Percentiles rank a stretch among this genome's conserved stretches.
Conservation (phyloP, 2,113 vertebrate species). For the Rhombomys opimus region DNA sequence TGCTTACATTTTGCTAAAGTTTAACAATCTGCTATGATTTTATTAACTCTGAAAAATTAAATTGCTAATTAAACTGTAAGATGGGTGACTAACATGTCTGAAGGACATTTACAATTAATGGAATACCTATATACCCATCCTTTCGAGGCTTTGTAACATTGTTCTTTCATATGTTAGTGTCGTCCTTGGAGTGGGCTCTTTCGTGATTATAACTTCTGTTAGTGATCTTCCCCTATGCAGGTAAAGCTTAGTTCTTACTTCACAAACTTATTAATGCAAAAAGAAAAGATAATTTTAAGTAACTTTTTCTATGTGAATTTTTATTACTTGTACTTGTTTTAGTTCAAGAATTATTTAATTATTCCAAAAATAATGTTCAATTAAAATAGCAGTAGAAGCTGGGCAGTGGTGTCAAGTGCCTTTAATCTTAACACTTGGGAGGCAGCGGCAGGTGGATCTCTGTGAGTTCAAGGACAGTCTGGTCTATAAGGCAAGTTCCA, state of each 20-base stretch:
- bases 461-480: too few relatives aligned
- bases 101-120: not conserved
- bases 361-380: not conserved
- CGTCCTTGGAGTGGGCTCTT: not conserved
- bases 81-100: not conserved
- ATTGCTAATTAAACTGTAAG: not conserved
- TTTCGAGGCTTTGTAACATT: not conserved
- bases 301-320: not conserved
- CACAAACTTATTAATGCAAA: not conserved
- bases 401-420: too few relatives aligned
- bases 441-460: too few relatives aligned
- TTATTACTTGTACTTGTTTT: not conserved
- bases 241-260: slow-evolving; percentile 7
- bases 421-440: too few relatives aligned
- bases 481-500: too few relatives aligned
- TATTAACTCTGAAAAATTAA: not conserved
- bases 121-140: not conserved
- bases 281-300: not conserved
- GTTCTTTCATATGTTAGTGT: not conserved
- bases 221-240: not conserved
- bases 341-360: not conserved
- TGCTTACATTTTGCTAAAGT: not conserved
- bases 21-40: not conserved
- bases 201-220: slow-evolving; percentile 2
- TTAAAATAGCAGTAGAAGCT: not conserved